Base-by-base conservation (phyloP, 2,888 invertebrate genomes). In the Omphaloscelis lunosa region DNA sequence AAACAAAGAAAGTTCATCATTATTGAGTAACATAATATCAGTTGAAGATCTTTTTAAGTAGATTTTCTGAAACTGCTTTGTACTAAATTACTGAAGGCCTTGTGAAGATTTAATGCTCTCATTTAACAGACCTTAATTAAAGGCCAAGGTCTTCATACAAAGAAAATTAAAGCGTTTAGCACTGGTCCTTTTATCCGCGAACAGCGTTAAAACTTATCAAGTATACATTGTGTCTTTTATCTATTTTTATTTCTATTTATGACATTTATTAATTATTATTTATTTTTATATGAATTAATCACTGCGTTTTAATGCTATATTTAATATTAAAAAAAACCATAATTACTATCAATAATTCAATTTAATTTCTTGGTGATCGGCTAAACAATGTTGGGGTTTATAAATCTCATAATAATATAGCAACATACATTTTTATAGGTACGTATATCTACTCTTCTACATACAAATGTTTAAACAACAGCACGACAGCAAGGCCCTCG, bases 401-500 rank as follows among this genome's bases (percentile, higher is more conserved):
- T 27, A 12, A 58, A 58, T 6, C n/a, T 15, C 12, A 27, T 15
- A 27, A 15, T 15, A 27, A 17, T 6, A 61, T 27, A 59, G 9
- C 58, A 9, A 17, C 17, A 59, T 59, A 3, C 2, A 17, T 29
- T 59, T n/a, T 17, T 27, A 27, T 27, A 27, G 15, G n/a, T 12
- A 27, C 27, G n/a, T 12, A 7, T 66, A 48, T 72, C 7, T 51
- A 34, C 3, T 17, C 8, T 56, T 29, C 0, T 15, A 34, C 15
- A 20, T 59, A 53, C 15, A 80, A 34, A 29, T 29, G 53, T 45
- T 51, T 15, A 3, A 29, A 68, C n/a, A 77, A 76, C 29, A 69
- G 51, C 67, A 23, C 73, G 62, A 72, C 70, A 72, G 75, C 45
- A n/a, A 74, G 61, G 72, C 70, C 62, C 67, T 71, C 45, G 23